Base-by-base conservation (phyloP, 2,797 vertebrate species). In the Acanthurus lineatus region DNA sequence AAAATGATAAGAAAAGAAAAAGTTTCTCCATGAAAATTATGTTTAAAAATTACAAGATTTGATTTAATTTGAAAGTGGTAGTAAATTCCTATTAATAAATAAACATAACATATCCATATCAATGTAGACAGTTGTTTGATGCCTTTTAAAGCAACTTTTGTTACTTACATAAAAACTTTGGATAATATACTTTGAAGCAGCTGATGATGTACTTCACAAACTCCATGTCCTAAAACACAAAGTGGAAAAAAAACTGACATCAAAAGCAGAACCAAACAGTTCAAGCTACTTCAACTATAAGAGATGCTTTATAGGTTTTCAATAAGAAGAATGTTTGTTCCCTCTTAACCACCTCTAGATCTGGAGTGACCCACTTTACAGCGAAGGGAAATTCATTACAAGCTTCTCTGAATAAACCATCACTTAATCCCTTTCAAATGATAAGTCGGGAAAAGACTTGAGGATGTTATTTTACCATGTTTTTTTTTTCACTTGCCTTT, bases 111-210 rank as follows among this genome's bases (percentile, higher is more conserved):
- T 45, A 19, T 2, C 3, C 44, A 35, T 15, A 7, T 38, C 6
- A 20, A 77, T 38, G 6, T 40, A 20, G 3, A 56, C 65, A 51
- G 14, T 67, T 49, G 40, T 52, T 9, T 49, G 20, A 68, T 66
- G 9, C 22, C 3, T 48, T 49, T 19, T 57, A 60, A n/a, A 14
- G 49, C 1, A 62, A 32, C 3, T 28, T 56, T 82, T 73, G 9
- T 57, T 75, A 98, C 98, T 98, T 96, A 99, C 98, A 97, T 86
- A 99, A 96, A 91, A 97, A 99, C 93, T 97, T 98, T 62, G 98
- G 98, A 91, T 99, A 99, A 91, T 98, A 99, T 52, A 98, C 91
- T 95, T 97, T 99, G 94, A 99, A 99, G 92, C 98, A 99, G 89
- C 91, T 97, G 85, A 99, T 95, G 84, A 99, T 93, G 84, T 98